Conservation (phyloP, 2,797 vertebrate genomes). For the Odontamblyopus rebecca region DNA sequence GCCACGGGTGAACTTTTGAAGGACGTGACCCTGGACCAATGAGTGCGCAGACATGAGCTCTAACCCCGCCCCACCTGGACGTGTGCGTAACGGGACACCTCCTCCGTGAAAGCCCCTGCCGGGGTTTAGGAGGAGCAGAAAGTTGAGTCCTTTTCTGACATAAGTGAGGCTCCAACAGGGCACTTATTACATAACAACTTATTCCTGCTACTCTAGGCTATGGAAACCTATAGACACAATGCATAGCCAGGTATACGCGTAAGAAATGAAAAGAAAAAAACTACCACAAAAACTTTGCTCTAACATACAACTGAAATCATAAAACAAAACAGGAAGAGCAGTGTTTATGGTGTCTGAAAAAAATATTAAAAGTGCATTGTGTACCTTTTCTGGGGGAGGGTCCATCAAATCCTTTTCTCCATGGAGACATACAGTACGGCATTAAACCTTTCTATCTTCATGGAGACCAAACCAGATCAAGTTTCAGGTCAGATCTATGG, state of each 20-base stretch:
- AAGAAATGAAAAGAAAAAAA: background rate
- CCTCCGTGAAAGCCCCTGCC: constrained; percentile 1
- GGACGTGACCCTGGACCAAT: constrained; percentile 55
- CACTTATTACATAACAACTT: constrained; percentile 39
- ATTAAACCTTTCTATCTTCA: too few relatives aligned
- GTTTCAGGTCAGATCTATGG: too few relatives aligned
- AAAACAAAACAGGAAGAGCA: background rate
- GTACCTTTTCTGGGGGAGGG: too few relatives aligned
- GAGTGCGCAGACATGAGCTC: background rate
- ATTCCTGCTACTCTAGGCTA: constrained; percentile 18
- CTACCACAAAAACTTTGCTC: background rate
- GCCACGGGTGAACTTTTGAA: constrained; percentile 22
- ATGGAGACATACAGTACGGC: too few relatives aligned
- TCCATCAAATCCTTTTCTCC: too few relatives aligned
- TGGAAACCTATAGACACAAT: background rate
- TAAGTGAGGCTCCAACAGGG: constrained; percentile 26
- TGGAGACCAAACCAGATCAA: too few relatives aligned
- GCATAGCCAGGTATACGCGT: background rate
- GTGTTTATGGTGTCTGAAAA: background rate
- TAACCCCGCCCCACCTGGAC: constrained; percentile 29
- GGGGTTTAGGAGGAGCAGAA: constrained; percentile 28
- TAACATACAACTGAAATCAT: background rate
- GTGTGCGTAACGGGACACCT: constrained; percentile 27
- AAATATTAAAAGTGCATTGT: background rate
- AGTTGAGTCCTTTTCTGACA: constrained; percentile 21